Percentiles rank a stretch among this genome's conserved stretches.
Evolutionary conservation across 2,888 invertebrate genomes (phyloP).

Genomic region (Melipona beecheii): DNA sequence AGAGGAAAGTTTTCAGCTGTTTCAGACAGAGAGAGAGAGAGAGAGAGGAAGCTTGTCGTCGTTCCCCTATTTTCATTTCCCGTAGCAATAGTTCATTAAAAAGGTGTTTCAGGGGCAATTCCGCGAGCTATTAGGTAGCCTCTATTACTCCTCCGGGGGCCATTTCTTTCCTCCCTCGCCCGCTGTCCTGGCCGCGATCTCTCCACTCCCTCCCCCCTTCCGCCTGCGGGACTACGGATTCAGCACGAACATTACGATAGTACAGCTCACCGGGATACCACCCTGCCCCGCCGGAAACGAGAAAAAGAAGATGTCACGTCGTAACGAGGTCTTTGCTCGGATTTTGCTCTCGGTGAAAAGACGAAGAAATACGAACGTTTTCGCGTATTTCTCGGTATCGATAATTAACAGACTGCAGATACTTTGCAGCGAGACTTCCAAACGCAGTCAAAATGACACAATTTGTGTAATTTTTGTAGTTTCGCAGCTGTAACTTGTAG

Average conservation of each 20-base stretch:
- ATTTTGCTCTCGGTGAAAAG: neutral
- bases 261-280: conserved; percentile 73
- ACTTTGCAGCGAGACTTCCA: neutral
- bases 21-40: conserved; percentile 35
- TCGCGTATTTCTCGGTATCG: neutral
- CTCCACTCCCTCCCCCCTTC: conserved; percentile 53
- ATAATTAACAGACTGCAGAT: neutral
- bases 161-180: conserved; percentile 80
- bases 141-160: conserved; percentile 86
- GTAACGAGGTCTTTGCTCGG: conserved; percentile 57
- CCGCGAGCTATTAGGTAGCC: conserved; percentile 88
- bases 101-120: conserved; percentile 90
- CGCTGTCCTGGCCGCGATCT: conserved; percentile 58
- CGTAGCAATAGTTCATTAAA: conserved; percentile 89
- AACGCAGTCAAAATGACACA: too few relatives aligned
- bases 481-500: too few relatives aligned
- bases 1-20: conserved; percentile 40
- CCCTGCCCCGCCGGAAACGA: conserved; percentile 63
- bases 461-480: too few relatives aligned
- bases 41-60: conserved; percentile 73
- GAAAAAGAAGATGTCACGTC: conserved; percentile 58
- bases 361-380: neutral
- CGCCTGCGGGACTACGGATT: conserved; percentile 75
- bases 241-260: conserved; percentile 80
- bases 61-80: conserved; percentile 85